Conservation (phyloP, 1,140 invertebrate genomes). For the Aporrectodea caliginosa region DNA sequence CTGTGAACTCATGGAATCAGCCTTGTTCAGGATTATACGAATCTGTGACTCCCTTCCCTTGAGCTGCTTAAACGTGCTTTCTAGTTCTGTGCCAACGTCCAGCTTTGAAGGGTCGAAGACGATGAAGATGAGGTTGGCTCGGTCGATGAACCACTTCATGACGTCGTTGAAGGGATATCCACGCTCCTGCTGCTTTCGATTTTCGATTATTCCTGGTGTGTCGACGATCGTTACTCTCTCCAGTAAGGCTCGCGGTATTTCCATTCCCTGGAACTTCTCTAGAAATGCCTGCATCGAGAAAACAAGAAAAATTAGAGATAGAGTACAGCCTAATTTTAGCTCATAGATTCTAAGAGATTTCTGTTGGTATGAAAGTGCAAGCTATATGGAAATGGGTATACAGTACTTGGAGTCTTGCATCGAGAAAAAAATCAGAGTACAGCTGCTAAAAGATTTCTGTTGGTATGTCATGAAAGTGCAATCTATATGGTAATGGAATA, state of each 20-base stretch:
- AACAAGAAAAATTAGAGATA: too few relatives aligned
- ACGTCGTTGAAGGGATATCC: constrained; percentile 92
- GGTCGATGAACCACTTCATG: constrained; percentile 93
- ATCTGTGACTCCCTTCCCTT: constrained; percentile 84
- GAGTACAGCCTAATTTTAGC: too few relatives aligned
- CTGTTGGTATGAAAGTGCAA: too few relatives aligned
- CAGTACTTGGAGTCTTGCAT: too few relatives aligned
- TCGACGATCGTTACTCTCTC: constrained; percentile 93
- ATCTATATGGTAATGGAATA: too few relatives aligned
- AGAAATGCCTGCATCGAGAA: constrained; percentile 64
- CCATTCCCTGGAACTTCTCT: constrained; percentile 77
- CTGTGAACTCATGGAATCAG: constrained; percentile 85
- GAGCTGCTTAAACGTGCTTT: constrained; percentile 79
- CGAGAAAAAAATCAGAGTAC: too few relatives aligned
- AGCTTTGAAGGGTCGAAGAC: constrained; percentile 92
- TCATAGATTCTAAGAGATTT: too few relatives aligned
- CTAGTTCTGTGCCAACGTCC: constrained; percentile 88
- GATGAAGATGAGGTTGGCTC: constrained; percentile 89
- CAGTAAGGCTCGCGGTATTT: constrained; percentile 75
- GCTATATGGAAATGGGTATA: too few relatives aligned
- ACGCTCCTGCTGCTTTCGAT: constrained; percentile 84
- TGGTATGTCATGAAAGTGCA: too few relatives aligned
- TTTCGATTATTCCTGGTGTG: constrained; percentile 91
- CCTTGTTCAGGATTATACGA: constrained; percentile 89
- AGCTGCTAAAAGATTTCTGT: too few relatives aligned